Evolutionary conservation across 2,888 invertebrate genomes (phyloP).

Genomic region (Melinaea marsaeus): DNA sequence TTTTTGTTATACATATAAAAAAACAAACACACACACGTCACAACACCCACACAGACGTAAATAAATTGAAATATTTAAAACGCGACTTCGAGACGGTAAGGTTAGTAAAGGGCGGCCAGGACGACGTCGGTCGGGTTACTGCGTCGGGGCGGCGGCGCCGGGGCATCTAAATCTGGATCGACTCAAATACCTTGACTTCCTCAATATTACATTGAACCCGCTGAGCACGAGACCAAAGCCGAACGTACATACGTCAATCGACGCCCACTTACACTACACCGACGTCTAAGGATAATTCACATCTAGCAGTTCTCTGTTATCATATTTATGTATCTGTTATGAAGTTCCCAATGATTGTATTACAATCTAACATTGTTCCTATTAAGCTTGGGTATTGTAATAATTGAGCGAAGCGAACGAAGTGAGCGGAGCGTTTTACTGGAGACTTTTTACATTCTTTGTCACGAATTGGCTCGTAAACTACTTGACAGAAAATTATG

Average conservation of each 20-base stretch:
- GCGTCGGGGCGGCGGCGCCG: slow-evolving; percentile 73
- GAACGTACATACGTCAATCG: slow-evolving; percentile 72
- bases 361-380: no score
- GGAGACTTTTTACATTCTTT: no score
- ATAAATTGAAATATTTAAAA: slow-evolving; percentile 48
- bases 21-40: slow-evolving; percentile 22
- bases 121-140: slow-evolving; percentile 73
- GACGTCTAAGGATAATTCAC: slow-evolving; percentile 46
- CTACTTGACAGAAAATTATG: no score
- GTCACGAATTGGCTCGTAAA: no score
- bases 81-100: slow-evolving; percentile 46
- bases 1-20: no score
- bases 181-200: slow-evolving; percentile 79
- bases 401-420: no score
- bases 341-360: neutral
- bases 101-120: slow-evolving; percentile 65
- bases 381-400: no score
- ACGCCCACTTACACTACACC: slow-evolving; percentile 58
- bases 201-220: slow-evolving; percentile 78
- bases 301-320: slow-evolving; percentile 39
- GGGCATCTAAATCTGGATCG: slow-evolving; percentile 77
- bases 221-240: slow-evolving; percentile 61
- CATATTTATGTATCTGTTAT: neutral
- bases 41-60: slow-evolving; percentile 26
- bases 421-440: no score